Percentiles rank a stretch among this genome's conserved stretches.
These are phyloP conservation scores for Euglossa dilemma DNA, from an alignment of 1,140 invertebrate species.

Conservation along the genomic window DNA sequence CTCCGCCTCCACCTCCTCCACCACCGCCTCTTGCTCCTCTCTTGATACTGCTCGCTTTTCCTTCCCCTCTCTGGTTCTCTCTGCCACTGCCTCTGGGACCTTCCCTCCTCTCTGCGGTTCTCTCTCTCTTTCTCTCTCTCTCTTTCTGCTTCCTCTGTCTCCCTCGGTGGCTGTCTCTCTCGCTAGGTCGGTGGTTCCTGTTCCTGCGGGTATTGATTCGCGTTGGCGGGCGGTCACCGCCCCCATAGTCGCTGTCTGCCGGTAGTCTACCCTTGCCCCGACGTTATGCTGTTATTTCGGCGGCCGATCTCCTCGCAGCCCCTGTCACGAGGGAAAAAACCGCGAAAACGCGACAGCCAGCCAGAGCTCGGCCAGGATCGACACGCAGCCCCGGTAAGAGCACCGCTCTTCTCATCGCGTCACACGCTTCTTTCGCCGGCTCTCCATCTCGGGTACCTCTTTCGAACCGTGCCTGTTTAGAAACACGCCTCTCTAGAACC, in stretches of 20 bases:
- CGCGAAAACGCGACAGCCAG: slow-evolving; percentile 19
- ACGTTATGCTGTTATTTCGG: slow-evolving; percentile 76
- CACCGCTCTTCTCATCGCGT: not conserved
- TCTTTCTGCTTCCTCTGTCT: slow-evolving; percentile 25
- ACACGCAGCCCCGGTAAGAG: slow-evolving; percentile 27
- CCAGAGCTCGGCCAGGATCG: slow-evolving; percentile 7
- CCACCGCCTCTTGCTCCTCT: slow-evolving; percentile 57
- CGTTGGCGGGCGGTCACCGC: slow-evolving; percentile 82
- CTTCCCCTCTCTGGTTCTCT: slow-evolving; percentile 56
- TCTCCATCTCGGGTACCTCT: too few relatives aligned
- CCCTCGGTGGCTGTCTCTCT: slow-evolving; percentile 47
- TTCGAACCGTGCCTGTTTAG: too few relatives aligned
- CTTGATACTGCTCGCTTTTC: slow-evolving; percentile 74
- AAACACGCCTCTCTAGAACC: too few relatives aligned
- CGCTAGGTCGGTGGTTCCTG: slow-evolving; percentile 78
- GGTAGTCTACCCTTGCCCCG: slow-evolving; percentile 78
- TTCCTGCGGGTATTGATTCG: slow-evolving; percentile 83
- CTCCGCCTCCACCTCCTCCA: slow-evolving; percentile 48
- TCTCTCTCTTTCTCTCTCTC: slow-evolving; percentile 29
- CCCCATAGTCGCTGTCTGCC: slow-evolving; percentile 80
- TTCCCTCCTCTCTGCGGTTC: slow-evolving; percentile 43
- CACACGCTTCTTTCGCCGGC: not conserved
- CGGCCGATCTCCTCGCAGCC: slow-evolving; percentile 68
- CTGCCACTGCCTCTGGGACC: slow-evolving; percentile 63
- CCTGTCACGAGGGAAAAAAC: slow-evolving; percentile 43